Conservation (phyloP, 2,797 vertebrate species). For the Halcyon leucocephala region DNA sequence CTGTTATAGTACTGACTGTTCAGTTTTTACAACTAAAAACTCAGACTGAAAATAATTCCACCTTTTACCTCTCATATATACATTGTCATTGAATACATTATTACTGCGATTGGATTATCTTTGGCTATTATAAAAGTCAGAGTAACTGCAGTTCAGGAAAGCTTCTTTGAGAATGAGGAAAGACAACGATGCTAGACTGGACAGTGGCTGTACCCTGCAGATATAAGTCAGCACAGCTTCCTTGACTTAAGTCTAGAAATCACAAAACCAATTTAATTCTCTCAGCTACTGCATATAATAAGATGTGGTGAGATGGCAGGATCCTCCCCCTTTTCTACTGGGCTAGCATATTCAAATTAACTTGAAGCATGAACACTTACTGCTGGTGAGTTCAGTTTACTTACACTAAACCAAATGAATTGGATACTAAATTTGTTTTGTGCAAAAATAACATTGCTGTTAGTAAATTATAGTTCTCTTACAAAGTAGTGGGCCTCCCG, state of each 20-base stretch:
- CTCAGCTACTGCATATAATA: not conserved
- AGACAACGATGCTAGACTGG: not conserved
- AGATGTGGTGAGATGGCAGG: not conserved
- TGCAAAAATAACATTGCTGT: not conserved
- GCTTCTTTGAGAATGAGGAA: not conserved
- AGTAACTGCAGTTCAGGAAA: not conserved
- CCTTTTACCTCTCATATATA: not conserved
- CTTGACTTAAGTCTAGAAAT: not conserved
- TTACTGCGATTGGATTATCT: not conserved
- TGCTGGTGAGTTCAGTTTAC: not conserved
- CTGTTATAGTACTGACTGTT: not conserved
- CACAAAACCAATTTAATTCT: not conserved
- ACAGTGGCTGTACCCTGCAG: not conserved
- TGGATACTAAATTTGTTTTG: not conserved
- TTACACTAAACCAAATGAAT: not conserved
- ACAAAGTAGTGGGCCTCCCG: not conserved
- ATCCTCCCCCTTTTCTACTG: not conserved
- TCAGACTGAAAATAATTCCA: not conserved
- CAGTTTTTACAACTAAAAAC: not conserved
- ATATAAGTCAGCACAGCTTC: not conserved
- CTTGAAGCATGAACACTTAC: not conserved
- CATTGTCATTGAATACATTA: not conserved
- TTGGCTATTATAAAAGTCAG: not conserved
- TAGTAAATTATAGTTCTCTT: not conserved
- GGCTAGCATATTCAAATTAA: not conserved